Base-by-base conservation (phyloP, 2,113 vertebrate genomes). In the Crotophaga sulcirostris region DNA sequence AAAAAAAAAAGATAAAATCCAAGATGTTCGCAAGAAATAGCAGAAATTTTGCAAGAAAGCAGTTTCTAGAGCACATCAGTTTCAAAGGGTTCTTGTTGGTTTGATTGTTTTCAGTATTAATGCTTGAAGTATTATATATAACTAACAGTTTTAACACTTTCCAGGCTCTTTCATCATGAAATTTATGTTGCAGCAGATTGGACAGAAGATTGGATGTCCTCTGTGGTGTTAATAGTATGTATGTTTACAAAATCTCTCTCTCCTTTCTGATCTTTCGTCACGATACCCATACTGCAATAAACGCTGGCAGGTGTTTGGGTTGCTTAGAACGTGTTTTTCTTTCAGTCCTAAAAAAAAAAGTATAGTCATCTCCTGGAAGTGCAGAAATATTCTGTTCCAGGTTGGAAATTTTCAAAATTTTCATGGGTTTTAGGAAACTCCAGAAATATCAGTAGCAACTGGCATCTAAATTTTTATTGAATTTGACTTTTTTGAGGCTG, bases 21-120 rank as follows among this genome's bases (percentile, higher is more conserved):
- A 95, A 91, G 63, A 87, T 77, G 78, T 93, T 94, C 8, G 1
- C 51, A 91, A 84, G 90, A 69, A 90, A 45, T 34, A 94, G 47
- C 33, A 86, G 47, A 91, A 90, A 84, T 84, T 54, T 73, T 26
- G 3, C 34, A 67, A 66, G 77, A 84, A 87, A 91, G 24, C 40
- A 83, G 18, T 38, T 91, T 83, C 82, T 74, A 80, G 36, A 86
- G 29, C 3, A 0, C 44, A 63, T 45, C n/a, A 70, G 36, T 77
- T 77, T 70, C 59, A 44, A 94, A 86, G 42, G 3, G 13, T 19
- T 82, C 13, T 6, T 80, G 42, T 9, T 76, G 15, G 31, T 63
- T 83, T 77, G 36, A 85, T 58, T 47, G 49, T 81, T 75, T 67
- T 77, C 78, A 84, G 54, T 87, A 73, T n/a, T 26, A 42, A 9